These are phyloP conservation scores for Agrochola circellaris DNA, from an alignment of 2,888 invertebrate genomes.

Conservation along the genomic window DNA sequence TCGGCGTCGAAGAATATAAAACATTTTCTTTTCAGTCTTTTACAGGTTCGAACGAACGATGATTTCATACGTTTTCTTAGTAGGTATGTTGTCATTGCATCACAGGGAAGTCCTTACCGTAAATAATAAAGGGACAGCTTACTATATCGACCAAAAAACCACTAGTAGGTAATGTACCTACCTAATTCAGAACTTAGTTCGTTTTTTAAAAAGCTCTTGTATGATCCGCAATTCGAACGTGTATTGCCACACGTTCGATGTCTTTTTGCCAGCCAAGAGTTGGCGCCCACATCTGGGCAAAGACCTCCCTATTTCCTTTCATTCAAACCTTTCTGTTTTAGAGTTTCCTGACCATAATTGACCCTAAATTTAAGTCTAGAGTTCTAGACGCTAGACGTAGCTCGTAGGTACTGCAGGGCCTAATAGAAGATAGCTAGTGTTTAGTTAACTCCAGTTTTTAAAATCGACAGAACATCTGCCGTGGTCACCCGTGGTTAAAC, in stretches of 20 bases:
- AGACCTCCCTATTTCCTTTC: background rate
- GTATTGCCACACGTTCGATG: background rate
- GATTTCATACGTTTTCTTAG: background rate
- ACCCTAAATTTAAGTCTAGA: background rate
- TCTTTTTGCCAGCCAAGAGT: background rate
- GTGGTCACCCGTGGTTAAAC: background rate
- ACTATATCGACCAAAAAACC: background rate
- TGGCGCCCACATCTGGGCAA: background rate
- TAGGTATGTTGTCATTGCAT: background rate
- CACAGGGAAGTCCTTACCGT: background rate
- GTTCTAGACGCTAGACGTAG: no score
- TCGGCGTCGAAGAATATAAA: background rate
- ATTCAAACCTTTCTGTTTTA: constrained; percentile 9
- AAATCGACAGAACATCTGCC: background rate
- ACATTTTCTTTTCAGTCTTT: background rate
- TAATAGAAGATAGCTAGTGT: background rate
- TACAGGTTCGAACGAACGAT: background rate
- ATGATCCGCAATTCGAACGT: background rate
- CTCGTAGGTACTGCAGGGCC: background rate
- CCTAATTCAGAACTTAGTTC: background rate
- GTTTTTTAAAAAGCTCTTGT: background rate
- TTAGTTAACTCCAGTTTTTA: background rate
- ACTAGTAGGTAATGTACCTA: background rate
- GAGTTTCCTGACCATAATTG: background rate
- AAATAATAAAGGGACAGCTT: background rate